Conservation (phyloP, 2,797 vertebrate species). For the Bucorvus abyssinicus region DNA sequence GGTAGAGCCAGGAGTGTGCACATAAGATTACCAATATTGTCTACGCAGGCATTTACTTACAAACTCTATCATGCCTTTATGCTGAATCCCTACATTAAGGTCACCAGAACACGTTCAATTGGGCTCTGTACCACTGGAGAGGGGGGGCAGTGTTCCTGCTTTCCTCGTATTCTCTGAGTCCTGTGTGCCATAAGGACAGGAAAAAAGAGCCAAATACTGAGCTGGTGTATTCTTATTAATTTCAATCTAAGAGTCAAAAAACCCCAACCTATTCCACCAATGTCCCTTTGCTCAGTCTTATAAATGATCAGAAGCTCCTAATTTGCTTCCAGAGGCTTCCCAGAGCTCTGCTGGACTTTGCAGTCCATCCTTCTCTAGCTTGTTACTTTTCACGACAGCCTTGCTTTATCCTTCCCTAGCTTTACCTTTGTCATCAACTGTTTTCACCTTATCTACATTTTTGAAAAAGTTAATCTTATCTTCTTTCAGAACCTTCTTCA, state of each 20-base stretch:
- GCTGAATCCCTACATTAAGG: neutral
- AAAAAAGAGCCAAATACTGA: neutral
- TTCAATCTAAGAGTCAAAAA: neutral
- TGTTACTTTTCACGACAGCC: neutral
- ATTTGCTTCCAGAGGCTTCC: neutral
- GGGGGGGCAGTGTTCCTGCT: neutral
- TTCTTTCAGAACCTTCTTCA: neutral
- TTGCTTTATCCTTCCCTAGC: neutral
- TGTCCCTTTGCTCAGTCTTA: neutral
- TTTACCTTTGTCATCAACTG: neutral
- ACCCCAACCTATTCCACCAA: neutral
- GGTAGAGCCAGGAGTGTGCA: neutral
- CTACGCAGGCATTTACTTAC: neutral
- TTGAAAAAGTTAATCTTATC: neutral
- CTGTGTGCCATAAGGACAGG: neutral
- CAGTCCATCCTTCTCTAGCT: neutral
- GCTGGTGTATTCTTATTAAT: neutral
- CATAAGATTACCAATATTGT: neutral
- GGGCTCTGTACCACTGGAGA: neutral
- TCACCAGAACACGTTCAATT: neutral
- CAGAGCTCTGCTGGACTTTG: neutral
- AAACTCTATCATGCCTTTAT: neutral
- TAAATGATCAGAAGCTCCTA: neutral
- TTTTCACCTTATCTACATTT: neutral
- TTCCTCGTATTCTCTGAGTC: neutral